Percentiles rank a stretch among this genome's conserved stretches.
phyloP scores from a whole-genome alignment of 1,140 invertebrate species.

The Anadara kagoshimensis region DNA sequence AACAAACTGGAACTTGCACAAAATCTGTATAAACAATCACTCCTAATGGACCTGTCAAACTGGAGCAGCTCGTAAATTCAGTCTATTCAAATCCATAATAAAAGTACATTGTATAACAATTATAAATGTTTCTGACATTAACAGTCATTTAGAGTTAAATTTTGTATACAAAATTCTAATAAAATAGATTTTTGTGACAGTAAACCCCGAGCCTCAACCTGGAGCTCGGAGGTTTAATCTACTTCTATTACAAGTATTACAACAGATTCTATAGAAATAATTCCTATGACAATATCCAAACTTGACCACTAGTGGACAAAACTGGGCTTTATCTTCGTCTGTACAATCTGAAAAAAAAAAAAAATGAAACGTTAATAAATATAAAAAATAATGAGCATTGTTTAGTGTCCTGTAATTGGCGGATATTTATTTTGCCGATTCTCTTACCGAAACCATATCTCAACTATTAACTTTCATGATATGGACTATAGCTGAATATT shows the following conservation, averaged over 20 bases:
- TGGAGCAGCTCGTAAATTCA: background rate
- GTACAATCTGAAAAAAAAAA: slow-evolving; percentile 56
- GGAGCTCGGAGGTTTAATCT: slow-evolving; percentile 2
- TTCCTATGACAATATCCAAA: slow-evolving; percentile 60
- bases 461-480: no score
- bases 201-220: background rate
- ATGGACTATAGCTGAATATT: no score
- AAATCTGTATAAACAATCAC: no score
- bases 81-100: background rate
- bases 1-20: no score
- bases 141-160: background rate
- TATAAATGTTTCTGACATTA: background rate
- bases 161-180: background rate
- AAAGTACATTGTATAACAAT: background rate
- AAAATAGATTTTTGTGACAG: background rate
- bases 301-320: slow-evolving; percentile 64
- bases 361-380: slow-evolving; percentile 2
- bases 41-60: background rate
- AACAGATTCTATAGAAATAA: slow-evolving; percentile 67
- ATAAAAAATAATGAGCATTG: no score
- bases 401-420: no score
- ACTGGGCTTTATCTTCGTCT: slow-evolving; percentile 60
- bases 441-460: no score
- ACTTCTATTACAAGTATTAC: slow-evolving; percentile 52
- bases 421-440: no score